Evolutionary conservation across 2,888 invertebrate species (phyloP), one percentile per base, ranked within the genome.

Genomic region (Lacanobia wlatinum): DNA sequence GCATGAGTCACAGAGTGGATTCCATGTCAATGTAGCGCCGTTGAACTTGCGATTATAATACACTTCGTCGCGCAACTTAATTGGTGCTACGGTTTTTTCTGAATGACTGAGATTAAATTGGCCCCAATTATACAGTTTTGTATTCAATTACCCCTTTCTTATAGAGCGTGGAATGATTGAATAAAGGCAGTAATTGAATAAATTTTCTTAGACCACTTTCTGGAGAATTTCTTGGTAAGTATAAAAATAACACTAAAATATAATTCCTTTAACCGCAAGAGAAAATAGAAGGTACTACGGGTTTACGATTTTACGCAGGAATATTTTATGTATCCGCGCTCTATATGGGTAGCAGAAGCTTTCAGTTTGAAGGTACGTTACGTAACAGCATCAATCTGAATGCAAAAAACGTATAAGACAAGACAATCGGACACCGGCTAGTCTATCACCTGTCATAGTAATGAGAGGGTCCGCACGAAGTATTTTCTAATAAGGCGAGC

Each of bases 1-100:
- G 76, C 76, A 70, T 85, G 84, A 84, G 77, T 84, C 84, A 85
- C 82, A 62, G 67, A 59, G 71, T 66, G 76, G 77, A 87, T 87
- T 84, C 78, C 85, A 79, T 81, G 79, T 81, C 84, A 87, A 83
- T 77, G 83, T 83, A 86, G 80, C 87, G 87, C 84, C 78, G 77
- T 81, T 91, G 90, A 91, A 92, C 93, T 90, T 90, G 89, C 90
- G 87, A 88, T 90, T 89, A 88, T 86, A 83, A 82, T 86, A 91
- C 91, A 91, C 90, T 90, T 86, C 89, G 90, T 85, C 90, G 91
- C 91, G 83, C 91, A 82, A 85, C 88, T 89, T 94, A 94, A 94
- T 94, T 93, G 89, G 89, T 84, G 86, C 84, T 89, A 91, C 92
- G 85, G 90, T 92, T 93, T 89, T 78, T 90, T 89, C 86, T 84